Evolutionary conservation across 2,797 vertebrate species (phyloP).

Genomic region (Xiphorhynchus erythropygius): DNA sequence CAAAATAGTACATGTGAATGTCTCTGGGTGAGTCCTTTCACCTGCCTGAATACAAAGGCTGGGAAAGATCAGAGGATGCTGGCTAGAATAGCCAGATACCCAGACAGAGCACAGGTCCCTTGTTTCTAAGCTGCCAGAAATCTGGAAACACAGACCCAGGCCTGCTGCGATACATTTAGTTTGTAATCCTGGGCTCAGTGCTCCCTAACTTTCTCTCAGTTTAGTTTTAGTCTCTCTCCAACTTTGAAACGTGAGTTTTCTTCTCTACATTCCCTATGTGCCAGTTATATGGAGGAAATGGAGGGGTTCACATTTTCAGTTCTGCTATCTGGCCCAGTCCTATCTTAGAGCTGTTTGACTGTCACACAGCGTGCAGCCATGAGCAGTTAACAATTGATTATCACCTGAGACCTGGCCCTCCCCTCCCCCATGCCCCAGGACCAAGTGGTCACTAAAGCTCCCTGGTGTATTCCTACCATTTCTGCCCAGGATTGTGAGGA

Average conservation of each 20-base stretch:
- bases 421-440: neutral
- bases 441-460: neutral
- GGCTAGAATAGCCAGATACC: neutral
- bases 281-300: neutral
- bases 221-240: neutral
- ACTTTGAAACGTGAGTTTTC: neutral
- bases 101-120: neutral
- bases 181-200: neutral
- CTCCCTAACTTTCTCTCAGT: neutral
- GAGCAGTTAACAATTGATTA: neutral
- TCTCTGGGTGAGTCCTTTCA: neutral
- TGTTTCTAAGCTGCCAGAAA: neutral
- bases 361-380: neutral
- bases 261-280: neutral
- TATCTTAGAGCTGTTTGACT: neutral
- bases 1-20: neutral
- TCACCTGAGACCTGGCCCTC: neutral
- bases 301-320: neutral
- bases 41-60: rapidly evolving
- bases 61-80: neutral
- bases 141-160: neutral
- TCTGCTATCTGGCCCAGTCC: neutral
- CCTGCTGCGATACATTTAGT: neutral
- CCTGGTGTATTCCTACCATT: neutral
- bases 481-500: neutral